A percentile compares a stretch with the other conserved stretches of the same genome.
These are phyloP conservation scores for Podarcis muralis DNA, from an alignment of 2,113 vertebrate genomes.

Conservation along the genomic window DNA sequence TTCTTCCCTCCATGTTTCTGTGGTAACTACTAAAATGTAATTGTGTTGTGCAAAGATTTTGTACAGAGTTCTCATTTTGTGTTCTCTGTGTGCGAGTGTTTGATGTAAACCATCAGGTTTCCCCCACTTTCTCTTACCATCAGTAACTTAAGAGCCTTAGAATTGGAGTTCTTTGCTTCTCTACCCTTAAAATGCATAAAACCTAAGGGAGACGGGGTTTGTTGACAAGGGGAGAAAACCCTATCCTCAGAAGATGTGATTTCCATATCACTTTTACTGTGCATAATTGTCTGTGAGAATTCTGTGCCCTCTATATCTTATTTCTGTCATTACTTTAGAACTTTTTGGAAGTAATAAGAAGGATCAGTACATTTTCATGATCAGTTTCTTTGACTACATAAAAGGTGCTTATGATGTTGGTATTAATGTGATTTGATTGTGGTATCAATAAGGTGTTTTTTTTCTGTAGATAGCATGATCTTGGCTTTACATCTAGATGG, in stretches of 20 bases:
- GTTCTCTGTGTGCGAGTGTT: not conserved
- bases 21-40: not conserved
- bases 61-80: not conserved
- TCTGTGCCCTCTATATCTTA: not conserved
- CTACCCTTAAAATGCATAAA: not conserved
- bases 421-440: not conserved
- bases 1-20: not conserved
- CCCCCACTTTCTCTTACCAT: not conserved
- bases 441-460: not conserved
- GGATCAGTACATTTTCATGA: not conserved
- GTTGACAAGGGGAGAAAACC: not conserved
- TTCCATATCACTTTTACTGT: not conserved
- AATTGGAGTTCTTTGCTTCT: not conserved
- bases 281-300: constrained; percentile 9
- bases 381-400: constrained; percentile 34
- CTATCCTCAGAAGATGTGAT: not conserved
- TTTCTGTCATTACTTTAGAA: not conserved
- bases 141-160: not conserved
- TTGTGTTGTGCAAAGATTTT: not conserved
- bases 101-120: not conserved
- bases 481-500: constrained; percentile 1
- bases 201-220: not conserved
- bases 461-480: constrained; percentile 10
- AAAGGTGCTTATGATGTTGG: constrained; percentile 31
- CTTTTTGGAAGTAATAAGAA: not conserved